These are phyloP conservation scores for Aphaenogaster ashmeadi DNA, from an alignment of 1,140 invertebrate genomes.

Conservation along the genomic window DNA sequence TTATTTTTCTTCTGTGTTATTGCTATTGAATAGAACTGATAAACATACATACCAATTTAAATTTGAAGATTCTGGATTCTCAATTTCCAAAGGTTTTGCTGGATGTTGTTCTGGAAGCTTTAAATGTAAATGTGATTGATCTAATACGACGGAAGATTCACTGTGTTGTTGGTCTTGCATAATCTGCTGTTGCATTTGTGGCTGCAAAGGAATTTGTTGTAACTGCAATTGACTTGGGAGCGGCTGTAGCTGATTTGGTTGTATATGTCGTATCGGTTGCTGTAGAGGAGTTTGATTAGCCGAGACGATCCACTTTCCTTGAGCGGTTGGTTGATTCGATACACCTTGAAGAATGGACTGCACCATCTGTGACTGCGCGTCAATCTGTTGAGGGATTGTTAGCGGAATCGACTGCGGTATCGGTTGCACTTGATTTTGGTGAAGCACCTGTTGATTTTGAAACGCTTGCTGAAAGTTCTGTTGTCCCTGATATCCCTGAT, in stretches of 20 bases:
- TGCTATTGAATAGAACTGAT: neutral
- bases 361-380: slow-evolving; percentile 71
- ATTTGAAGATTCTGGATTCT: slow-evolving; percentile 68
- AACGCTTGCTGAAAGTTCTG: slow-evolving; percentile 66
- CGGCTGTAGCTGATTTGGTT: slow-evolving; percentile 75
- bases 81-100: slow-evolving; percentile 75
- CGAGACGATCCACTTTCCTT: slow-evolving; percentile 79
- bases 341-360: slow-evolving; percentile 78
- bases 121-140: slow-evolving; percentile 81
- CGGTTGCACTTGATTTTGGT: slow-evolving; percentile 65
- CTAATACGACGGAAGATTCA: slow-evolving; percentile 65
- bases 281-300: slow-evolving; percentile 77
- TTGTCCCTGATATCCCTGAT: slow-evolving; percentile 75
- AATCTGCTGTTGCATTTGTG: slow-evolving; percentile 75
- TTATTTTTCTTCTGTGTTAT: neutral
- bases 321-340: slow-evolving; percentile 68
- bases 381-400: slow-evolving; percentile 74
- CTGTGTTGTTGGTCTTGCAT: slow-evolving; percentile 74
- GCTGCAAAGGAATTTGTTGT: slow-evolving; percentile 76
- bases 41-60: slow-evolving; percentile 73
- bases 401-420: slow-evolving; percentile 73
- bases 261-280: slow-evolving; percentile 78
- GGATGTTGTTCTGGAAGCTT: slow-evolving; percentile 79
- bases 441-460: slow-evolving; percentile 50
- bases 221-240: slow-evolving; percentile 72